Base-by-base conservation (phyloP, 1,140 invertebrate species). In the Drosophila nikananu region DNA sequence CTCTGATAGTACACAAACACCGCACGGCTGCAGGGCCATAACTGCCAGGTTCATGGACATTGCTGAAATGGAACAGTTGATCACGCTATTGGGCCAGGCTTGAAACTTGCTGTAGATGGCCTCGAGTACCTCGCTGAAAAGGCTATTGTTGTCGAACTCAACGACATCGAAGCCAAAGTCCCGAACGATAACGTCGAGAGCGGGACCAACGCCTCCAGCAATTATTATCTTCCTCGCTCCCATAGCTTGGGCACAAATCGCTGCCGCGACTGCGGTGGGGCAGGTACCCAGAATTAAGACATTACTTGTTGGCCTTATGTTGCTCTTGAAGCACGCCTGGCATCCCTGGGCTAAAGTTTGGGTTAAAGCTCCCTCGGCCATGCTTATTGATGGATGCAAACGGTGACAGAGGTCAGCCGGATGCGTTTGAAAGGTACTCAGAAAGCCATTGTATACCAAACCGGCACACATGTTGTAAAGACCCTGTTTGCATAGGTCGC, bases 41-140 rank as follows among this genome's bases (percentile, higher is more conserved):
- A 92, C 75, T 10, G 81, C 75, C 32, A 92, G 54, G 60, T 92
- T 92, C 91, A 92, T 91, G 2, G 86, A 89, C 81, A 80, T 79
- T 0, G 80, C 77, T 0, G 78, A 71, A 1, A 91, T 73, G 44
- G 83, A 78, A 35, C 87, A 92, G 32, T 92, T 92, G 0, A 92
- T 91, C 15, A 75, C 77, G 25, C 77, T 77, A 39, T 78, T 76
- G 23, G 91, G 91, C 90, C 91, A 91, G 10, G 70, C 76, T 3
- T 42, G 39, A n/a, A 91, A 77, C 27, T 79, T 66, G 32, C 59
- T 59, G 49, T 77, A 80, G 3, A 92, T 64, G 12, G 62, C 39
- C 21, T 90, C 82, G 0, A 92, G 75, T 1, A 86, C 83, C 54
- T 86, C 77, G 2, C 72, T 70, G 25, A 79, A 77, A 3, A 73